phyloP scores from a whole-genome alignment of 2,888 invertebrate genomes.

The Branchellion lobata region DNA sequence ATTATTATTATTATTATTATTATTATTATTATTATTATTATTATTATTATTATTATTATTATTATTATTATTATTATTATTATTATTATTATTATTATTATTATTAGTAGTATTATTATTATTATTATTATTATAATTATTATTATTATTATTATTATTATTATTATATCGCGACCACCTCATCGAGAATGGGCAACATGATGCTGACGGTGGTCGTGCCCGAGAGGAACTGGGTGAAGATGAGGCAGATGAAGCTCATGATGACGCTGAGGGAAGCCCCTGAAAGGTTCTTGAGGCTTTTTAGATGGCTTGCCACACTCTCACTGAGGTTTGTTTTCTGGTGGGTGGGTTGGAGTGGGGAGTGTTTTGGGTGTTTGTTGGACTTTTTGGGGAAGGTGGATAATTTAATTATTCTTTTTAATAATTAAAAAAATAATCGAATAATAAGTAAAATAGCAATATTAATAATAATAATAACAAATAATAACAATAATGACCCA shows the following conservation, averaged over 20 bases:
- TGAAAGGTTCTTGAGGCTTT: constrained; percentile 53
- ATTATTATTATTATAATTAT: too few relatives aligned
- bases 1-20: not conserved
- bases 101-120: not conserved
- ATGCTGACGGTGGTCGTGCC: constrained; percentile 59
- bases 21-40: too few relatives aligned
- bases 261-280: constrained; percentile 56
- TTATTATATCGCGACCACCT: too few relatives aligned
- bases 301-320: constrained; percentile 55
- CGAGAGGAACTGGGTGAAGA: constrained; percentile 58
- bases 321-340: constrained; percentile 57
- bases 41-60: too few relatives aligned
- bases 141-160: too few relatives aligned
- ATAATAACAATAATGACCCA: not conserved
- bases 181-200: constrained; percentile 60
- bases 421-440: too few relatives aligned
- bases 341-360: too few relatives aligned
- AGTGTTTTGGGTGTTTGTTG: too few relatives aligned
- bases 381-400: too few relatives aligned
- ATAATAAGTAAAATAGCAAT: too few relatives aligned
- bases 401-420: too few relatives aligned
- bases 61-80: too few relatives aligned
- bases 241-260: constrained; percentile 56
- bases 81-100: not conserved
- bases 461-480: not conserved